phyloP scores from a whole-genome alignment of 1,140 invertebrate genomes.

The Drosophila ironensis region DNA sequence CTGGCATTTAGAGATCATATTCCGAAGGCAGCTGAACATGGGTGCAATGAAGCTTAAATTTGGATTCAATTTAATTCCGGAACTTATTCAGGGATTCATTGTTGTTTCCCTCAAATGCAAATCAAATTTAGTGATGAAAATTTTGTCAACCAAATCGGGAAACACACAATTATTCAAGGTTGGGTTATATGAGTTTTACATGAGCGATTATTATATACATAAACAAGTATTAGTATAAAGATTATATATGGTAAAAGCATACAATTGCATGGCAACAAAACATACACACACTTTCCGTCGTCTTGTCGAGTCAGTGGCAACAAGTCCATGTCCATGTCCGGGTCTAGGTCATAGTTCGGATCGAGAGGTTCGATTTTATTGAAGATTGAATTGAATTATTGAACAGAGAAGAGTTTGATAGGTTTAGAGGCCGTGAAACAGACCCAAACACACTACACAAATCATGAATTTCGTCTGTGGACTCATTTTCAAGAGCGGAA shows the following conservation, averaged over 20 bases:
- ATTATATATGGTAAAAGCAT: conserved; percentile 66
- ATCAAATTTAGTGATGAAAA: too few species aligned
- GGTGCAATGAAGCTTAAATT: not conserved
- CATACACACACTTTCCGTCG: conserved; percentile 68
- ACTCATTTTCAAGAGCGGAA: not conserved
- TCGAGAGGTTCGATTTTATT: conserved; percentile 2
- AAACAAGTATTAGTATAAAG: conserved; percentile 49
- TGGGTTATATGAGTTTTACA: conserved; percentile 5
- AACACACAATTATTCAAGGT: too few species aligned
- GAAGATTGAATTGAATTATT: not conserved
- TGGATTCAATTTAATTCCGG: not conserved
- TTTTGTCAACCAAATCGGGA: too few species aligned
- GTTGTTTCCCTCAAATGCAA: too few species aligned
- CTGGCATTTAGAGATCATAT: not conserved
- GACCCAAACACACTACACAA: conserved; percentile 25
- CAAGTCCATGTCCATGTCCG: not conserved
- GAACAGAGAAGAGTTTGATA: not conserved
- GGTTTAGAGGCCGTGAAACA: conserved; percentile 8
- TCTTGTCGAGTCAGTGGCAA: conserved; percentile 17
- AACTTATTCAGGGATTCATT: too few species aligned
- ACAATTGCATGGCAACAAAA: conserved; percentile 78
- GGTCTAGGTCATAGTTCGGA: not conserved
- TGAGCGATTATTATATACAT: conserved; percentile 6
- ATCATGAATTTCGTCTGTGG: not conserved
- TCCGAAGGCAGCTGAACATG: not conserved